Percentiles rank a stretch among this genome's conserved stretches.
phyloP scores from a whole-genome alignment of 2,113 vertebrate genomes.

The Jaculus jaculus region DNA sequence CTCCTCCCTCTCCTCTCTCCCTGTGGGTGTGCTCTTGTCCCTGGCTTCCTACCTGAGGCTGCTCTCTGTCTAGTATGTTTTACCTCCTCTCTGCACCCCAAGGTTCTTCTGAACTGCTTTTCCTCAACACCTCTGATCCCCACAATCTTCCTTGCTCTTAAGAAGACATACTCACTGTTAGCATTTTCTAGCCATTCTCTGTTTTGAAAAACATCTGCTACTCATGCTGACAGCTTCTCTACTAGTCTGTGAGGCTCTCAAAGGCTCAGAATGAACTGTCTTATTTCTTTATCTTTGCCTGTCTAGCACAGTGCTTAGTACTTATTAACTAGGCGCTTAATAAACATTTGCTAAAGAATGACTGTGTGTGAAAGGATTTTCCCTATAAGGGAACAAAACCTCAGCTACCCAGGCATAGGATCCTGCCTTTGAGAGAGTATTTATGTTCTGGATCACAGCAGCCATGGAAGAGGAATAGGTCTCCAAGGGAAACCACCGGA shows the following conservation, averaged over 20 bases:
- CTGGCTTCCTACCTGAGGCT: not conserved
- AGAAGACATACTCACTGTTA: not conserved
- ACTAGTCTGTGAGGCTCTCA: not conserved
- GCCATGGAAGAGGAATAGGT: slow-evolving; percentile 38
- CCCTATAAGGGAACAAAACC: slow-evolving; percentile 50
- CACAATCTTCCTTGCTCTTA: not conserved
- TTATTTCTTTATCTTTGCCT: slow-evolving; percentile 18
- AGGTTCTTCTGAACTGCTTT: not conserved
- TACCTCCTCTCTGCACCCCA: not conserved
- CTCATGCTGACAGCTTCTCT: not conserved
- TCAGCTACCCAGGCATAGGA: slow-evolving; percentile 28
- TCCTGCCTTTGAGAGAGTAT: slow-evolving; percentile 55
- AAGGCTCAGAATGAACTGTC: not conserved
- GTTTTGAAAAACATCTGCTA: slow-evolving; percentile 5
- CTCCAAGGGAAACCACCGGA: slow-evolving; percentile 45
- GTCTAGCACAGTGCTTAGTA: not conserved
- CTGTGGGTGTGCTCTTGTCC: accelerated
- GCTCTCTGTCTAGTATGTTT: not conserved
- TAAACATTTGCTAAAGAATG: slow-evolving; percentile 50
- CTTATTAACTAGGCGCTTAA: slow-evolving; percentile 47
- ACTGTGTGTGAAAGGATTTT: slow-evolving; percentile 32
- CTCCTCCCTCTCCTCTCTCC: too few species aligned
- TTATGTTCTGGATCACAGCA: slow-evolving; percentile 60
- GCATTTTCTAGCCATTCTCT: not conserved
- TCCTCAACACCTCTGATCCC: not conserved